Percentiles rank a stretch among this genome's conserved stretches.
These are phyloP conservation scores for Siphamia tubifer DNA, from an alignment of 2,113 vertebrate species.

Conservation along the genomic window DNA sequence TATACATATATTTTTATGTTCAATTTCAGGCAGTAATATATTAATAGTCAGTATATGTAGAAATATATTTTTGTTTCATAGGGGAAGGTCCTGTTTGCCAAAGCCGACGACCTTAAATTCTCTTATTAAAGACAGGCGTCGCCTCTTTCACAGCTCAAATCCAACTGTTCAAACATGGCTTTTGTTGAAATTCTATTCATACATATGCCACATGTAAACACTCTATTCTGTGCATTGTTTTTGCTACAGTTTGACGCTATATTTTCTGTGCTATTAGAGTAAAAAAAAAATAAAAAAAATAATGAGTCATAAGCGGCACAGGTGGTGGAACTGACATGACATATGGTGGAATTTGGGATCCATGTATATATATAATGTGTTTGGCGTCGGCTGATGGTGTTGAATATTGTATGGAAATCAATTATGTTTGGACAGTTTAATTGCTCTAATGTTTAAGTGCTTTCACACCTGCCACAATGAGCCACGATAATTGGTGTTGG, in stretches of 20 bases:
- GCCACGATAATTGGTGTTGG: constrained; percentile 20
- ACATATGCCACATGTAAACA: constrained; percentile 6
- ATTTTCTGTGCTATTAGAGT: constrained; percentile 8
- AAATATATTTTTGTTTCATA: too few species aligned
- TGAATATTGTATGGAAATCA: constrained; percentile 35
- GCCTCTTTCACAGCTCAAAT: neutral
- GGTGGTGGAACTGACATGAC: constrained; percentile 8
- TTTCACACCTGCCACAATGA: constrained; percentile 28
- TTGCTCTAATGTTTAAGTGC: constrained; percentile 13
- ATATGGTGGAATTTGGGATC: constrained; percentile 33
- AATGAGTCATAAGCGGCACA: constrained; percentile 10
- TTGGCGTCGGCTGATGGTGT: constrained; percentile 2
- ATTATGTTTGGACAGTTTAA: constrained; percentile 30
- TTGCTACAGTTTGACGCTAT: neutral
- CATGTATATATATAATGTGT: neutral
- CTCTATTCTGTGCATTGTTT: constrained; percentile 13
- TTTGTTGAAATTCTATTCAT: constrained; percentile 20
- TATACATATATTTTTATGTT: too few species aligned
- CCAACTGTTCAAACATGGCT: constrained; percentile 21
- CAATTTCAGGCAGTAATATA: too few species aligned
- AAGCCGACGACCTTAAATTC: neutral
- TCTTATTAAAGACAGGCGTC: neutral
- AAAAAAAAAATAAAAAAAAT: neutral
- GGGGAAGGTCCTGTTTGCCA: too few species aligned
- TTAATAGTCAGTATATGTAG: too few species aligned